Percentiles rank a stretch among this genome's conserved stretches.
Evolutionary conservation across 2,113 vertebrate species (phyloP).

Genomic region (Phyllopteryx taeniolatus): DNA sequence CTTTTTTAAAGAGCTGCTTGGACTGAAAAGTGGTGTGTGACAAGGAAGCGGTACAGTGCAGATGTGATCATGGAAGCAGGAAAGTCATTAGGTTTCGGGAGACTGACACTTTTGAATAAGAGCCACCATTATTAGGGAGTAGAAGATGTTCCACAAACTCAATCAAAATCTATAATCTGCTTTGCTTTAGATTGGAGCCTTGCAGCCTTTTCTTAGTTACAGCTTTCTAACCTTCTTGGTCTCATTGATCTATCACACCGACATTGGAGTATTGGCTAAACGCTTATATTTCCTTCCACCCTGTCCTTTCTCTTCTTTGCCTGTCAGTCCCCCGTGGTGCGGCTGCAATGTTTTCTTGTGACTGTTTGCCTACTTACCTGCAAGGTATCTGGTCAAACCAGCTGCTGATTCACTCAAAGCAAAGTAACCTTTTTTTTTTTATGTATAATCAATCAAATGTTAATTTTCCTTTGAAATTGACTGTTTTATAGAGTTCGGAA

Average conservation of each 20-base stretch:
- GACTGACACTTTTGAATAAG: conserved; percentile 22
- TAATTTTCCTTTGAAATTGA: not conserved
- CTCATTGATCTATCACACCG: conserved; percentile 15
- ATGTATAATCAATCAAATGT: not conserved
- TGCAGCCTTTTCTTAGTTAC: conserved; percentile 1
- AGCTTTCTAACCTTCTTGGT: conserved; percentile 22
- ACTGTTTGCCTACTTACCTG: conserved; percentile 30
- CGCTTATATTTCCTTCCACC: conserved; percentile 1
- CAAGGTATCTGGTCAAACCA: conserved; percentile 26
- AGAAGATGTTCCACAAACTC: conserved; percentile 3
- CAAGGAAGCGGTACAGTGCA: conserved; percentile 2
- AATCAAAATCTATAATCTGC: conserved; percentile 6
- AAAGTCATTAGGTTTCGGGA: conserved; percentile 10
- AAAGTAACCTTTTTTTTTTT: not conserved
- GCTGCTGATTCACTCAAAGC: conserved; percentile 32
- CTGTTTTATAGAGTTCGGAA: too few species aligned
- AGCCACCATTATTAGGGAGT: not conserved
- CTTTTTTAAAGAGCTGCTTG: conserved; percentile 22
- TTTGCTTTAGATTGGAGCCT: conserved; percentile 1
- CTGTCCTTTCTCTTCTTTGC: conserved; percentile 16
- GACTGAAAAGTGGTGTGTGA: too few species aligned
- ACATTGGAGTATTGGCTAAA: conserved; percentile 22
- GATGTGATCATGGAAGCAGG: conserved; percentile 39
- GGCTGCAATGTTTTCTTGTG: conserved; percentile 30
- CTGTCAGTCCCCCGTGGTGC: conserved; percentile 14